phyloP scores from a whole-genome alignment of 2,888 invertebrate genomes.

The Onchidella celtica region DNA sequence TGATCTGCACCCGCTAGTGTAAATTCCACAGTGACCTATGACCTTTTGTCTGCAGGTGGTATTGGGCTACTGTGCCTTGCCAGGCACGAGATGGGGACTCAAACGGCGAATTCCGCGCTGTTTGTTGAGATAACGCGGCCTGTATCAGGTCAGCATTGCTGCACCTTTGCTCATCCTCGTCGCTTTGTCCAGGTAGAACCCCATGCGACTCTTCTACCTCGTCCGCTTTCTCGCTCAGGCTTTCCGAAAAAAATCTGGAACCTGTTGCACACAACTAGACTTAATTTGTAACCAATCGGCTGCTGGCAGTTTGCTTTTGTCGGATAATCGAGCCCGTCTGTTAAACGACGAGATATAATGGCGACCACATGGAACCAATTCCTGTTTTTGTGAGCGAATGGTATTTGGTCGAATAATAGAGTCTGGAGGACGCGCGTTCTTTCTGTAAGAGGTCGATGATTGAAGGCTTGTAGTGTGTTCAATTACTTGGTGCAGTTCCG shows the following conservation, averaged over 20 bases:
- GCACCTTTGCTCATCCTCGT: too few relatives aligned
- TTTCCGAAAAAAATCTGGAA: not conserved
- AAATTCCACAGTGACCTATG: not conserved
- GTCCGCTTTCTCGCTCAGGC: not conserved
- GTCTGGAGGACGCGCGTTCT: too few relatives aligned
- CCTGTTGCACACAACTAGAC: not conserved
- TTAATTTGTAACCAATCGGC: conserved; percentile 25
- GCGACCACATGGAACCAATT: too few relatives aligned
- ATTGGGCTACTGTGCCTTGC: not conserved
- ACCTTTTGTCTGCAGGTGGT: conserved; percentile 20
- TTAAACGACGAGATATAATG: too few relatives aligned
- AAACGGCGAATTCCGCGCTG: not conserved
- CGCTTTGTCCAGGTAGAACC: not conserved
- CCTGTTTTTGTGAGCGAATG: too few relatives aligned
- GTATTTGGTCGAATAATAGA: too few relatives aligned
- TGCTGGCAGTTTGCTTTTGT: too few relatives aligned
- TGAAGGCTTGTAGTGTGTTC: too few relatives aligned
- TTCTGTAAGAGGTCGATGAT: too few relatives aligned
- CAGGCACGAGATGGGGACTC: not conserved
- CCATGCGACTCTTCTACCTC: not conserved
- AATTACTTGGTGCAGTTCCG: too few relatives aligned
- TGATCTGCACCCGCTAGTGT: not conserved
- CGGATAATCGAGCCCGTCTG: too few relatives aligned
- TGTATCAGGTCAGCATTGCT: not conserved
- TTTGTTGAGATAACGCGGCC: conserved; percentile 10